Conservation (phyloP, 2,113 vertebrate genomes). For the Neogobius melanostomus region DNA sequence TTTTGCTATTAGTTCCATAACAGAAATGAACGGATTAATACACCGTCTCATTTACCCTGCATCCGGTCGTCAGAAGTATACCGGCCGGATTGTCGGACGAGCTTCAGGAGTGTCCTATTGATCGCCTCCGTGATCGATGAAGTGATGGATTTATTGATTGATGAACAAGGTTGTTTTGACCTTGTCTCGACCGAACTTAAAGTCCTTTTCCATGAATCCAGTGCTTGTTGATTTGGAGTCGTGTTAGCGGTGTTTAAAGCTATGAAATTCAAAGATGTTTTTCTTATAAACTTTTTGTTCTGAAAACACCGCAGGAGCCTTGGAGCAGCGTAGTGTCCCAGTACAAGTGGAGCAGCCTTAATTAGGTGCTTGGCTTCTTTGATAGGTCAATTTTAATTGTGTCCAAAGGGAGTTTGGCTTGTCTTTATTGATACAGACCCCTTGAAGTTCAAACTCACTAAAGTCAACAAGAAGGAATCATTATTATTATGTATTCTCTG, state of each 20-base stretch:
- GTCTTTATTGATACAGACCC: no score
- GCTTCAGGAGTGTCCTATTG: neutral
- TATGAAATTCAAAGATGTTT: no score
- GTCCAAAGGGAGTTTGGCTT: no score
- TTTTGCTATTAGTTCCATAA: no score
- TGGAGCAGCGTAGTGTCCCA: no score
- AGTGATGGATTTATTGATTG: neutral
- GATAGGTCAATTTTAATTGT: no score
- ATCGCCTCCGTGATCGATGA: neutral
- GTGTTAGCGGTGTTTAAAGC: neutral
- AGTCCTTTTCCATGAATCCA: neutral
- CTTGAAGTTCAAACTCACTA: neutral
- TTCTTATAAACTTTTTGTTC: no score
- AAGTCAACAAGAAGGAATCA: constrained; percentile 17
- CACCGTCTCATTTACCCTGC: neutral
- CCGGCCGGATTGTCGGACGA: neutral
- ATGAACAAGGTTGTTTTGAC: neutral
- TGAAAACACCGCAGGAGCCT: no score
- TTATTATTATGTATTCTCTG: no score
- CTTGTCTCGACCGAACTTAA: neutral
- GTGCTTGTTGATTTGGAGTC: neutral
- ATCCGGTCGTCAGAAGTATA: neutral
- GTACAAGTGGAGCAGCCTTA: no score
- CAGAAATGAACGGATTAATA: no score
- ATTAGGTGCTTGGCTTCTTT: no score